Evolutionary conservation across 2,888 invertebrate genomes (phyloP).

Genomic region (Pantelozetes paolii): DNA sequence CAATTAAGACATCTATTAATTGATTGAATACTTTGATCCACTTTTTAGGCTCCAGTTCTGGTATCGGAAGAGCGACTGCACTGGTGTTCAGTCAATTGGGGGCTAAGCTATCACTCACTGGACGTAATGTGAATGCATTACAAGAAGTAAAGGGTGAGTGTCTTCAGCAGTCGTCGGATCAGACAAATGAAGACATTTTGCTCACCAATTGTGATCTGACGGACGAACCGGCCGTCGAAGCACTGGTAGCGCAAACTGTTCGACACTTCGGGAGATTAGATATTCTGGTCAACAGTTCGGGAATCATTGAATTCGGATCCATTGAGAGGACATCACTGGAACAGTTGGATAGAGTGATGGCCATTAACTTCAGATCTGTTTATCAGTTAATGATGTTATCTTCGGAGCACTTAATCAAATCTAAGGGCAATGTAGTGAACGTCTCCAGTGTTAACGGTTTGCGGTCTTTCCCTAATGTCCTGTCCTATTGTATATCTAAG

Average conservation of each 20-base stretch:
- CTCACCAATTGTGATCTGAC: background rate
- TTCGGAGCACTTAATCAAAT: constrained; percentile 71
- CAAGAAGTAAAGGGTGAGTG: constrained; percentile 52
- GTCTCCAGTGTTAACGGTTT: constrained; percentile 91
- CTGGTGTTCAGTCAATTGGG: constrained; percentile 69
- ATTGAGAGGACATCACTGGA: constrained; percentile 80
- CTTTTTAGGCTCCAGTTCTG: constrained; percentile 77
- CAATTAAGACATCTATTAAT: too few relatives aligned
- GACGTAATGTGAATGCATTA: constrained; percentile 66
- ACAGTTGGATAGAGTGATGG: constrained; percentile 84
- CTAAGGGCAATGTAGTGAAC: constrained; percentile 71
- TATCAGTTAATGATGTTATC: constrained; percentile 72
- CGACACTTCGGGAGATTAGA: constrained; percentile 63
- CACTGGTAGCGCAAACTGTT: constrained; percentile 8
- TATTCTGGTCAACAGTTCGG: constrained; percentile 51
- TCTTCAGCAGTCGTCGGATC: background rate
- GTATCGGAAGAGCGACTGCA: constrained; percentile 78
- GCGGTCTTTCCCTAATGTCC: constrained; percentile 75
- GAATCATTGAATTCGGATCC: constrained; percentile 68
- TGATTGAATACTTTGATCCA: too few relatives aligned
- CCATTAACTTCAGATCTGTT: constrained; percentile 68
- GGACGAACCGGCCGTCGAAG: background rate
- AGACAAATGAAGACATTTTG: background rate
- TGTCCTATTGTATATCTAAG: constrained; percentile 86
- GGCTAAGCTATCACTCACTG: constrained; percentile 67